Evolutionary conservation across 2,888 invertebrate genomes (phyloP).

Genomic region (Sphaeridia pumilis): DNA sequence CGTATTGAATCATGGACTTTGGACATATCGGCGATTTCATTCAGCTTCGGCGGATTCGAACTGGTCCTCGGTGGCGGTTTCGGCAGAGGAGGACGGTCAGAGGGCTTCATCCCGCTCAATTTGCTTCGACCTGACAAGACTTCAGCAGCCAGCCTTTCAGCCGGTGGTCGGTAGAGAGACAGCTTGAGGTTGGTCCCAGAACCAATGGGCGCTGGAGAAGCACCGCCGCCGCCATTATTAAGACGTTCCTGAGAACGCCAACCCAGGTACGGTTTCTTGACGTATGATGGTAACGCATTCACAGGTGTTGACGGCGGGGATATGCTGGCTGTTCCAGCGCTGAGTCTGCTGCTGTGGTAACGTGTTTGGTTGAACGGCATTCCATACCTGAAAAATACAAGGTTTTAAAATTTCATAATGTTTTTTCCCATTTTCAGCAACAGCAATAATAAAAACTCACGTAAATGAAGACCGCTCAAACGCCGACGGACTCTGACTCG

Average conservation of each 20-base stretch:
- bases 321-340: conserved; percentile 25
- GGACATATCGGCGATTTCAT: not conserved
- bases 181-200: conserved; percentile 39
- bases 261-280: conserved; percentile 73
- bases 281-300: conserved; percentile 21
- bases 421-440: not conserved
- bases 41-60: conserved; percentile 12
- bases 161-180: conserved; percentile 34
- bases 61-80: conserved; percentile 24
- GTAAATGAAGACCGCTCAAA: conserved; percentile 36
- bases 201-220: not conserved
- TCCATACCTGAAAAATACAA: conserved; percentile 27
- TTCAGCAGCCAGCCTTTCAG: conserved; percentile 31
- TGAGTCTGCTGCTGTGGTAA: conserved; percentile 30
- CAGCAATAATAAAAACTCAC: conserved; percentile 23
- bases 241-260: conserved; percentile 76
- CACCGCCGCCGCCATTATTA: conserved; percentile 16
- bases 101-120: conserved; percentile 19
- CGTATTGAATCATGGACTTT: conserved; percentile 64
- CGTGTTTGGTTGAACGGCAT: conserved; percentile 34
- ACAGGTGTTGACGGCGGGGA: conserved; percentile 32
- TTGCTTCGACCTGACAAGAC: conserved; percentile 23
- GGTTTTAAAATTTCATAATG: not conserved
- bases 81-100: conserved; percentile 31
- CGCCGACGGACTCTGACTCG: conserved; percentile 36